Percentiles rank a stretch among this genome's conserved stretches.
Evolutionary conservation across 2,888 invertebrate genomes (phyloP).

Genomic region (Phyto melanocephala): DNA sequence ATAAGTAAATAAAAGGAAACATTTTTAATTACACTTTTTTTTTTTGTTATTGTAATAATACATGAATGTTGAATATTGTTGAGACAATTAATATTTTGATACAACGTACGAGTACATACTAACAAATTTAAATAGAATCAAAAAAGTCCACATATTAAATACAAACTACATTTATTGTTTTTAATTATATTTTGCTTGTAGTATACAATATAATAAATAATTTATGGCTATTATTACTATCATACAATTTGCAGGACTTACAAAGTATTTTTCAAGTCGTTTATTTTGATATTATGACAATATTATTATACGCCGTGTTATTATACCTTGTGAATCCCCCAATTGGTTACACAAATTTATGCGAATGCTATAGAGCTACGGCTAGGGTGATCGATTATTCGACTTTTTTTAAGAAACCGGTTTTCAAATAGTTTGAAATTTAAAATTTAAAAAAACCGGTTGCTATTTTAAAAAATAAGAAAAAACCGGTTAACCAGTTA

Average conservation of each 20-base stretch:
- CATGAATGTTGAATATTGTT: constrained; percentile 44
- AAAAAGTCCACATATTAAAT: constrained; percentile 48
- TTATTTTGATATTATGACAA: too few relatives aligned
- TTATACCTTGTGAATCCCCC: too few relatives aligned
- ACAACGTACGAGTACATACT: constrained; percentile 39
- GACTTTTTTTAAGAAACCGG: too few relatives aligned
- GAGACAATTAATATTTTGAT: constrained; percentile 49
- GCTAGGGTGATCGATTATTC: too few relatives aligned
- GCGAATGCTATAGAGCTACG: too few relatives aligned
- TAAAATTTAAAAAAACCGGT: too few relatives aligned
- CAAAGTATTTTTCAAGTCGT: too few relatives aligned
- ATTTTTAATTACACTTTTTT: constrained; percentile 38
- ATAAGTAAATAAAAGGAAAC: constrained; percentile 46
- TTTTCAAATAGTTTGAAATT: too few relatives aligned
- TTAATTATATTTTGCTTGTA: not conserved
- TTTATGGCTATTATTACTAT: constrained; percentile 42
- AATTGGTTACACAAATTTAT: too few relatives aligned
- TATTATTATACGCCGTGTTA: too few relatives aligned
- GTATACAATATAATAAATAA: constrained; percentile 47
- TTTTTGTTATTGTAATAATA: constrained; percentile 32
- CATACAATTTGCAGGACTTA: not conserved
- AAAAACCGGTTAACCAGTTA: too few relatives aligned
- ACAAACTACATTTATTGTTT: constrained; percentile 36
- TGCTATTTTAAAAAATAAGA: too few relatives aligned
- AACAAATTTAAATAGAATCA: constrained; percentile 47